Base-by-base conservation (phyloP, 1,140 invertebrate species). In the Arion vulgaris region DNA sequence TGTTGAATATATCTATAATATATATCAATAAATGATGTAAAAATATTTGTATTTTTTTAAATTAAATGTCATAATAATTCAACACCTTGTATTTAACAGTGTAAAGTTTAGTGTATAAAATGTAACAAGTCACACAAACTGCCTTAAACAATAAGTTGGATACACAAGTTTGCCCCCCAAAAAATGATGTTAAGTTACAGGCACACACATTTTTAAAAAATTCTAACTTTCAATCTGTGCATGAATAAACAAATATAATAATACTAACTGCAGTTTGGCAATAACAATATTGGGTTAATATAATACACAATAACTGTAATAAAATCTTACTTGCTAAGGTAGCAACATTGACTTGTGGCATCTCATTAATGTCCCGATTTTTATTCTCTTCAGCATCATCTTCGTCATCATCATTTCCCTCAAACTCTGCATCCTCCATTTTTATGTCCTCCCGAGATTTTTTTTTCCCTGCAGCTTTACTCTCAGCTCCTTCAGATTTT, bases 341-440 rank as follows among this genome's bases (percentile, higher is more conserved):
- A 28, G 39, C n/a, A 45, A 75, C 73, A 75, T 75, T 75, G 15
- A 75, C 73, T 75, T 75, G 73, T 0, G 73, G 73, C 41, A 75
- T 51, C 23, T 45, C 73, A 75, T 53, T 75, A 28, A 1, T 13
- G n/a, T 51, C 41, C 28, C 32, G 4, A n/a, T 49, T 7, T 11
- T 28, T 28, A 28, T 51, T 32, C 19, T 75, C 73, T 34, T 75
- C 73, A 28, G 51, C 45, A 19, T 75, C 73, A 11, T 75, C 73
- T 2, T 75, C 73, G 13, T 74, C 41, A 45, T 74, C 39, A 26
- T 75, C 45, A 26, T 75, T 53, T 51, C 4, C 45, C n/a, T n/a
- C 71, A 17, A 4, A 28, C 28, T 69, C 28, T 36, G n/a, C 32
- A 23, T 69, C 36, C 4, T 34, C 36, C 32, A 13, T 26, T 26